phyloP scores from a whole-genome alignment of 2,888 invertebrate species.

The Heteromyza rotundicornis region DNA sequence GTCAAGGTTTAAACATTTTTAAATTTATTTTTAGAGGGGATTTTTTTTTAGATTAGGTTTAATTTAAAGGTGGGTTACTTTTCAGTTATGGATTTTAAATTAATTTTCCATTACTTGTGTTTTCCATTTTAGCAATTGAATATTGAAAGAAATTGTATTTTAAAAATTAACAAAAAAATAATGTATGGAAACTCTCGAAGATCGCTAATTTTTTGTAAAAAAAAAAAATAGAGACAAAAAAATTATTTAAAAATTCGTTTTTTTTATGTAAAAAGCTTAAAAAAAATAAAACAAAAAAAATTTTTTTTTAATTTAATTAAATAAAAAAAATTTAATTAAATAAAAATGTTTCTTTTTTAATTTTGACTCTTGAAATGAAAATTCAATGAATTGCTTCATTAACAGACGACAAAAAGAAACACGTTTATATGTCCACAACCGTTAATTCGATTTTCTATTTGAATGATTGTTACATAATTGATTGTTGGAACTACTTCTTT shows the following conservation, averaged over 20 bases:
- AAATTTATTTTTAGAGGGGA: too few species aligned
- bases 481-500: conserved; percentile 14
- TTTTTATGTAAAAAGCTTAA: conserved; percentile 3
- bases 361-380: too few species aligned
- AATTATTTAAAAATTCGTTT: too few species aligned
- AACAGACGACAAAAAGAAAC: too few species aligned
- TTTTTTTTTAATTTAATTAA: conserved; percentile 23
- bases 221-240: too few species aligned
- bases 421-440: conserved; percentile 44
- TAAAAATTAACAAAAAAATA: too few species aligned
- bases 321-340: too few species aligned
- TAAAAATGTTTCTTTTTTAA: background rate
- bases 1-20: conserved; percentile 7
- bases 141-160: too few species aligned
- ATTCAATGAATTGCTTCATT: too few species aligned
- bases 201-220: too few species aligned
- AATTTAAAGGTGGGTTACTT: conserved; percentile 57
- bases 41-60: conserved; percentile 38
- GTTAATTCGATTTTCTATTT: conserved; percentile 20
- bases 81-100: conserved; percentile 41
- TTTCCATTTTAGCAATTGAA: too few species aligned
- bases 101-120: conserved; percentile 9
- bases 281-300: conserved; percentile 20
- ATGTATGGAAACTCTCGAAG: too few species aligned
- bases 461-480: conserved; percentile 13